Base-by-base conservation (phyloP, 2,888 invertebrate species). In the Uropetala carovei region DNA sequence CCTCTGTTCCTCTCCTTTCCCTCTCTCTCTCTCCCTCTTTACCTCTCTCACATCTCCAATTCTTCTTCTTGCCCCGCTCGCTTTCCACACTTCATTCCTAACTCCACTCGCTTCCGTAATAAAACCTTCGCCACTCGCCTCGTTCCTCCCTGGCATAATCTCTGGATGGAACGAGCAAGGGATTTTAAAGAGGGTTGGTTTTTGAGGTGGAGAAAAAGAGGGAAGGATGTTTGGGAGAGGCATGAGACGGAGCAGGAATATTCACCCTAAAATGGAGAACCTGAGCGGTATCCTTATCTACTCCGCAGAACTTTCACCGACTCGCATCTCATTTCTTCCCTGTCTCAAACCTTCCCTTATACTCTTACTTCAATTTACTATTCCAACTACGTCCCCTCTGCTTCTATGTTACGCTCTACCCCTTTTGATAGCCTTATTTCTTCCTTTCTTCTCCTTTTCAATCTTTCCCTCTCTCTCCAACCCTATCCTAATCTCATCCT, bases 101-200 rank as follows among this genome's bases (percentile, higher is more conserved):
- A 27, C 59, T n/a, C 85, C 58, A 14, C 60, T 27, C 57, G 57
- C 86, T 30, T 30, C 27, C 86, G 86, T 86, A 27, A 86, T 86
- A 86, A 86, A 86, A 86, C 86, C 60, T 86, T 60, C 86, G 86
- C 30, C 86, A 60, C 59, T 60, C 86, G 59, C 22, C 85, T 82
- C 30, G 58, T 58, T 85, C 58, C 27, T 85, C 59, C 9, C 5
- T 13, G n/a, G 27, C 59, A 86, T 60, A 30, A 86, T 86, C 60
- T 86, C 60, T 27, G 16, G 18, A 60, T 9, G 16, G 85, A 57
- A 58, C 22, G 86, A 5, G 43, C 43, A 43, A 43, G 13, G 86
- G 85, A 58, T 85, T 85, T 85, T 7, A 68, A 68, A 68, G 68
- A 18, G 68, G 16, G 68, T 68, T 75, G 64, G 18, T 64, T 64